Conservation (phyloP, 2,888 invertebrate species). For the Apantesis nais region DNA sequence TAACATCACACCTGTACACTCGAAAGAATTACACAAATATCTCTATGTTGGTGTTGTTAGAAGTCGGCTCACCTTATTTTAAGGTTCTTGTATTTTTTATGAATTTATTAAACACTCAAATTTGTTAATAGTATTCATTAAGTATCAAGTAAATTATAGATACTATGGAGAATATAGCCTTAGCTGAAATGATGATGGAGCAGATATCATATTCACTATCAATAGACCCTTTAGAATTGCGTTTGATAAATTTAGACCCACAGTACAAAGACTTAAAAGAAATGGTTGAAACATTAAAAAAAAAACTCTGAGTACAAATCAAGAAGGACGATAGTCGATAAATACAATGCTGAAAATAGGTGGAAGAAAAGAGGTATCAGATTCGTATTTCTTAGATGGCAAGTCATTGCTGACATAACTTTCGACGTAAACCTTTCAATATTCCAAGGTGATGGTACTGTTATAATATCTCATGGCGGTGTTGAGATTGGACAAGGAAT, state of each 20-base stretch:
- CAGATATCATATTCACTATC: constrained; percentile 81
- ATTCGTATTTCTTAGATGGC: constrained; percentile 86
- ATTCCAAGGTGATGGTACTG: constrained; percentile 88
- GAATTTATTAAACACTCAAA: too few relatives aligned
- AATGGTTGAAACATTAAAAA: constrained; percentile 82
- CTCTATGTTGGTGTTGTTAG: too few relatives aligned
- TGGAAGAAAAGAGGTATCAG: constrained; percentile 90
- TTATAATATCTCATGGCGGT: constrained; percentile 88
- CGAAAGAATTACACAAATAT: too few relatives aligned
- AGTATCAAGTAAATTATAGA: too few relatives aligned
- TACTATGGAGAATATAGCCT: constrained; percentile 58
- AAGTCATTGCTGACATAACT: constrained; percentile 71
- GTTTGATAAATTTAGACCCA: constrained; percentile 64
- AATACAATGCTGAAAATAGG: constrained; percentile 87
- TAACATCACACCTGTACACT: too few relatives aligned
- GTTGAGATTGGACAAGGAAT: constrained; percentile 91
- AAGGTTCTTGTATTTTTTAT: too few relatives aligned
- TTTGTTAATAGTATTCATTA: too few relatives aligned
- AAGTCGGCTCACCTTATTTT: too few relatives aligned
- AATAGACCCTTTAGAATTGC: constrained; percentile 84
- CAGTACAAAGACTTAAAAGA: constrained; percentile 57
- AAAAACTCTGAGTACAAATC: constrained; percentile 79
- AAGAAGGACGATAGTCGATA: constrained; percentile 75
- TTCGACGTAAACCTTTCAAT: constrained; percentile 85
- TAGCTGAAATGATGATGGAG: constrained; percentile 87